Evolutionary conservation across 2,113 vertebrate genomes (phyloP).

Genomic region (Antidorcas marsupialis): DNA sequence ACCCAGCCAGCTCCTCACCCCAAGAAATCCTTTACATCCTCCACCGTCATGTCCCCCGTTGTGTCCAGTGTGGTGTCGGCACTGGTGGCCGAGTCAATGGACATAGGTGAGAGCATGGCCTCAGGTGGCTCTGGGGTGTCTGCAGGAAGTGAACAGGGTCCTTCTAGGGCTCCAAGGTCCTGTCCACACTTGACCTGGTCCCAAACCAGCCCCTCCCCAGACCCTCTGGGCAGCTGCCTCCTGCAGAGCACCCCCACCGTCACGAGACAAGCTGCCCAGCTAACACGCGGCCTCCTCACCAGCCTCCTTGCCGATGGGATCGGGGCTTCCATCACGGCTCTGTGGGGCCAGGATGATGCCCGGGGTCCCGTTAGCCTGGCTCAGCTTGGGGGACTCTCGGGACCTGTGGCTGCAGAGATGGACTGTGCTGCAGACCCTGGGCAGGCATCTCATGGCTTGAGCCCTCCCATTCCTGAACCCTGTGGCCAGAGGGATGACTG

Average conservation of each 20-base stretch:
- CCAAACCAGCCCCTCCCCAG: no score
- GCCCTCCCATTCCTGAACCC: not conserved
- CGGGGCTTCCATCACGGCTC: conserved; percentile 65
- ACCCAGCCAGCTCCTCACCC: conserved; percentile 80
- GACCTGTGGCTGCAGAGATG: conserved; percentile 76
- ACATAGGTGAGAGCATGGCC: conserved; percentile 81
- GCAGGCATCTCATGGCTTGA: not conserved
- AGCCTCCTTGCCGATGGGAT: conserved; percentile 77
- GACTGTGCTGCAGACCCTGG: not conserved
- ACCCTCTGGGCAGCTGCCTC: not conserved
- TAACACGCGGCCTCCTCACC: conserved; percentile 73
- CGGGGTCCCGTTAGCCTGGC: conserved; percentile 90
- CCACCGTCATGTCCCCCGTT: conserved; percentile 92
- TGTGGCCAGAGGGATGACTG: not conserved
- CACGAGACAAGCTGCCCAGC: no score
- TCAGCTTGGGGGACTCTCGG: conserved; percentile 78
- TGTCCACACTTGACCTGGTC: not conserved
- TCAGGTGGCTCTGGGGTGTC: conserved; percentile 80
- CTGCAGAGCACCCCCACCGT: not conserved
- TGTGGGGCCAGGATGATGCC: conserved; percentile 64
- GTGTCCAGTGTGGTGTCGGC: conserved; percentile 91
- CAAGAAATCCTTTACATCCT: conserved; percentile 95
- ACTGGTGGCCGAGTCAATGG: conserved; percentile 92
- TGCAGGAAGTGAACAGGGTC: not conserved
- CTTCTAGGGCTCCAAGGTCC: no score